Evolutionary conservation across 2,113 vertebrate species (phyloP).

Genomic region (Nettapus auritus): DNA sequence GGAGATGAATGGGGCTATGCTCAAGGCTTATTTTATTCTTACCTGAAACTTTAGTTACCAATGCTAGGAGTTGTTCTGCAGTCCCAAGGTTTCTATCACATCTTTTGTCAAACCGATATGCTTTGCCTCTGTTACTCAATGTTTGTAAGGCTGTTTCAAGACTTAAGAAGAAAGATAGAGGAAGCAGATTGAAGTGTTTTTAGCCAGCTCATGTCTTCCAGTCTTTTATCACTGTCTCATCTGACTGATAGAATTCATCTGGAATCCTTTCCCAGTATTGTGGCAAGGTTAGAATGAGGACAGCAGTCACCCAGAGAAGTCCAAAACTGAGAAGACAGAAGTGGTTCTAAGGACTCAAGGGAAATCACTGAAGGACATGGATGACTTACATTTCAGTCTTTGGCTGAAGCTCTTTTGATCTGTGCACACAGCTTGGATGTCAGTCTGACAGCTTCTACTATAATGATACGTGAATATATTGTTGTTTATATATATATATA

Average conservation of each 20-base stretch:
- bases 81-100: background rate
- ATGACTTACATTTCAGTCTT: background rate
- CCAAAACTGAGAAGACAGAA: constrained; percentile 5
- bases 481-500: background rate
- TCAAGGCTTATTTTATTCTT: background rate
- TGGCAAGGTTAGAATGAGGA: constrained; percentile 19
- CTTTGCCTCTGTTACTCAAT: background rate
- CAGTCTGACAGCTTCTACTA: background rate
- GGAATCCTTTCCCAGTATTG: background rate
- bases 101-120: background rate
- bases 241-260: background rate
- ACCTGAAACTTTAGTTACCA: background rate
- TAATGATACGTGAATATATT: background rate
- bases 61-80: background rate
- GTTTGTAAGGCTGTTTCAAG: background rate
- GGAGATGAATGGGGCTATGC: background rate
- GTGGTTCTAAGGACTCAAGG: background rate
- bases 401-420: background rate
- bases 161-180: background rate
- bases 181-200: background rate
- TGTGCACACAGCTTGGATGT: background rate
- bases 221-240: background rate
- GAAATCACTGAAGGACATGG: background rate
- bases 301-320: constrained; percentile 9
- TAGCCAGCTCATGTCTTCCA: background rate